These are phyloP conservation scores for Diabrotica undecimpunctata DNA, from an alignment of 1,140 invertebrate genomes.

Conservation along the genomic window DNA sequence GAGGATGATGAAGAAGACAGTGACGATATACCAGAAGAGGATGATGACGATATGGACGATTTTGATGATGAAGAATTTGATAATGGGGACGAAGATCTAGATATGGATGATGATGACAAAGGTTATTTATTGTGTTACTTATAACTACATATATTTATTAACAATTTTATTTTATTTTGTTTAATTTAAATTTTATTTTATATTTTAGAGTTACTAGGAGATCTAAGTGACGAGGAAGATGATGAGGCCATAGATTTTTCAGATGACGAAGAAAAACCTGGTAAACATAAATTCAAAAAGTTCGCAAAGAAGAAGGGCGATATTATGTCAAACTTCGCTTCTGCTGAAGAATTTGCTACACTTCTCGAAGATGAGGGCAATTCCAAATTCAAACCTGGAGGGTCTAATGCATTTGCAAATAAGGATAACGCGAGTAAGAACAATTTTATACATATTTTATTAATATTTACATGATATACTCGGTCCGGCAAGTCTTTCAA, in stretches of 20 bases:
- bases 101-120: constrained; percentile 43
- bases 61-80: constrained; percentile 50
- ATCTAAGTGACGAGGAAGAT: constrained; percentile 36
- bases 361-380: constrained; percentile 44
- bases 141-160: not conserved
- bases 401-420: constrained; percentile 41
- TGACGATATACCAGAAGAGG: constrained; percentile 46
- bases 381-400: constrained; percentile 38
- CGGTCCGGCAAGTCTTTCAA: constrained; percentile 7
- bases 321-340: constrained; percentile 40
- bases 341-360: constrained; percentile 47
- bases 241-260: constrained; percentile 28
- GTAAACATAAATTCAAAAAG: constrained; percentile 26
- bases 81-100: constrained; percentile 48
- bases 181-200: constrained; percentile 8
- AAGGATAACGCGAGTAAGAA: constrained; percentile 45
- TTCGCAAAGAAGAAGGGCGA: constrained; percentile 28
- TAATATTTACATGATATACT: constrained; percentile 7
- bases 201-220: constrained; percentile 30
- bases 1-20: constrained; percentile 45
- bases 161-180: not conserved
- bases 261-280: constrained; percentile 27
- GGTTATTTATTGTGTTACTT: constrained; percentile 18
- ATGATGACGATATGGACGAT: constrained; percentile 41
- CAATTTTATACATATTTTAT: not conserved